These are phyloP conservation scores for Talpa occidentalis DNA, from an alignment of 2,113 vertebrate species.

Conservation along the genomic window DNA sequence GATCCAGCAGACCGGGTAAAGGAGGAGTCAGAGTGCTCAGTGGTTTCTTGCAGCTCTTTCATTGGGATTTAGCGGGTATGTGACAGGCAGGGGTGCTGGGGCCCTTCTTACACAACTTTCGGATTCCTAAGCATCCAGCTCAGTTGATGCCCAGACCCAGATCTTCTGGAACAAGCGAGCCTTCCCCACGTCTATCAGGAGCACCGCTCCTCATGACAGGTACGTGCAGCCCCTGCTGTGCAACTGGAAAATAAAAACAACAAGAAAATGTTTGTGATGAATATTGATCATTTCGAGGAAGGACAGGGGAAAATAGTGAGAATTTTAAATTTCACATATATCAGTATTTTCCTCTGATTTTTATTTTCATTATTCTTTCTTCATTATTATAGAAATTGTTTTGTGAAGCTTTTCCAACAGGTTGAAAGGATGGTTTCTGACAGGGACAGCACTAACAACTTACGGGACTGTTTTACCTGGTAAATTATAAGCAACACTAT, in stretches of 20 bases:
- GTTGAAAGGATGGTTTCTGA: not conserved
- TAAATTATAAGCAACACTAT: not conserved
- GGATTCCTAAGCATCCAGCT: not conserved
- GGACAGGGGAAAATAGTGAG: not conserved
- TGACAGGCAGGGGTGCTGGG: too few species aligned
- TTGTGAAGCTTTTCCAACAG: not conserved
- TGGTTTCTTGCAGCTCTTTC: too few species aligned
- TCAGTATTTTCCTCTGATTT: not conserved
- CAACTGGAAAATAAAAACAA: too few species aligned
- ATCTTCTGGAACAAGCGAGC: fast-evolving
- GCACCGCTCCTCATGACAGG: slow-evolving; percentile 58
- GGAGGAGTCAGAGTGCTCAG: too few species aligned
- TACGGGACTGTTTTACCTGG: not conserved
- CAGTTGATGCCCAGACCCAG: not conserved
- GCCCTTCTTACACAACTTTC: not conserved
- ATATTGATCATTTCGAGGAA: not conserved
- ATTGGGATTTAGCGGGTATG: too few species aligned
- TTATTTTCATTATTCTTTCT: not conserved
- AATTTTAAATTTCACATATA: not conserved
- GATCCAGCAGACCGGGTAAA: too few species aligned
- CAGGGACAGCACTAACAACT: not conserved
- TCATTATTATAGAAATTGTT: not conserved
- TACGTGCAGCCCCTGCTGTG: too few species aligned
- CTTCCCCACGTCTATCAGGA: not conserved
- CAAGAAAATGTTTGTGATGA: not conserved